phyloP scores from a whole-genome alignment of 2,888 invertebrate genomes.

The Hydraecia micacea region DNA sequence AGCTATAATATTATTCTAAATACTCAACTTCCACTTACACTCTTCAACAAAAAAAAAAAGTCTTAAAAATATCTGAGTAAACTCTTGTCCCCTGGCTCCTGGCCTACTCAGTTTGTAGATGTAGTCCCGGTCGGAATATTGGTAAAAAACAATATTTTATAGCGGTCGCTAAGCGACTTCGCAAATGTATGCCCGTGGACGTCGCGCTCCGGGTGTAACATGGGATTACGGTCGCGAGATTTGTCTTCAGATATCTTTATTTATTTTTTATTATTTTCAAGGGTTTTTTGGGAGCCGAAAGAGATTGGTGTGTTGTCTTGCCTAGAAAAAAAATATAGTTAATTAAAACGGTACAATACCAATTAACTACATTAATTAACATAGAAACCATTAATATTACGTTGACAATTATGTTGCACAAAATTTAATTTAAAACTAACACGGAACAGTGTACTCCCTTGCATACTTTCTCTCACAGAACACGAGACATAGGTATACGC shows the following conservation, averaged over 20 bases:
- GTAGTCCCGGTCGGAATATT: slow-evolving; percentile 79
- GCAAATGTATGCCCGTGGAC: slow-evolving; percentile 82
- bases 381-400: too few relatives aligned
- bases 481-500: too few relatives aligned
- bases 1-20: too few relatives aligned
- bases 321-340: background rate
- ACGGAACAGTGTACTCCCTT: too few relatives aligned
- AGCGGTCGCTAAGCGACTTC: slow-evolving; percentile 82
- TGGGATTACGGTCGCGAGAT: slow-evolving; percentile 53
- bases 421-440: too few relatives aligned
- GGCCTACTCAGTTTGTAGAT: slow-evolving; percentile 71
- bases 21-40: too few relatives aligned
- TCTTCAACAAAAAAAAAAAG: background rate
- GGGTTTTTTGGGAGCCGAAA: background rate
- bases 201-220: slow-evolving; percentile 53
- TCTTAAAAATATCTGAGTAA: background rate
- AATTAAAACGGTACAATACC: too few relatives aligned
- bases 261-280: background rate
- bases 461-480: too few relatives aligned
- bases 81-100: slow-evolving; percentile 58
- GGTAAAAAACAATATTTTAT: slow-evolving; percentile 88
- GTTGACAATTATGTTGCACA: too few relatives aligned
- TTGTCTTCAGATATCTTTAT: slow-evolving; percentile 58
- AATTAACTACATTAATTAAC: too few relatives aligned
- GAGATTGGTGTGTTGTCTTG: background rate